Evolutionary conservation across 2,888 invertebrate genomes (phyloP).

Genomic region (Ferrisia virgata): DNA sequence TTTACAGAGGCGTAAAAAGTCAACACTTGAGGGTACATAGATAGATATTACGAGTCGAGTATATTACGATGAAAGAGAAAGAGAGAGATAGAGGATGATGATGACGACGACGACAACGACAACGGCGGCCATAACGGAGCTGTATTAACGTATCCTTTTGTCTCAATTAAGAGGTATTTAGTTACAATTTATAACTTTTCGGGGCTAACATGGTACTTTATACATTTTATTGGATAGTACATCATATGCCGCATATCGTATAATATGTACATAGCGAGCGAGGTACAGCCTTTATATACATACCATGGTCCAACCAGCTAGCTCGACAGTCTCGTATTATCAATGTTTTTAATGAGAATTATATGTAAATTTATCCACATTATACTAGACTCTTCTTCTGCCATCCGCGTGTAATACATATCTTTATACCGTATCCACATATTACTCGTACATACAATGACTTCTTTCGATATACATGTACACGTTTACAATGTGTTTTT

Average conservation of each 20-base stretch:
- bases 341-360: slow-evolving; percentile 5
- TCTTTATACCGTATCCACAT: too few relatives aligned
- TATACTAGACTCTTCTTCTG: background rate
- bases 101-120: background rate
- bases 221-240: background rate
- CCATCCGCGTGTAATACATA: background rate
- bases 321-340: background rate
- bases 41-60: background rate
- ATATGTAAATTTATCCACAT: slow-evolving; percentile 17
- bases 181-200: slow-evolving; percentile 38
- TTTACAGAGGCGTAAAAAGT: slow-evolving; percentile 19
- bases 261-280: background rate
- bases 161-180: slow-evolving; percentile 37
- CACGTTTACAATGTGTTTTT: background rate
- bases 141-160: slow-evolving; percentile 37
- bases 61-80: background rate
- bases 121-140: slow-evolving; percentile 1
- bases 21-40: slow-evolving; percentile 29
- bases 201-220: background rate
- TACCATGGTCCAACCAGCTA: background rate
- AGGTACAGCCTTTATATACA: background rate
- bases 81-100: background rate
- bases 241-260: background rate
- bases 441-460: too few relatives aligned
- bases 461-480: background rate